Conservation (phyloP, 2,888 invertebrate species). For the Ormia ochracea region DNA sequence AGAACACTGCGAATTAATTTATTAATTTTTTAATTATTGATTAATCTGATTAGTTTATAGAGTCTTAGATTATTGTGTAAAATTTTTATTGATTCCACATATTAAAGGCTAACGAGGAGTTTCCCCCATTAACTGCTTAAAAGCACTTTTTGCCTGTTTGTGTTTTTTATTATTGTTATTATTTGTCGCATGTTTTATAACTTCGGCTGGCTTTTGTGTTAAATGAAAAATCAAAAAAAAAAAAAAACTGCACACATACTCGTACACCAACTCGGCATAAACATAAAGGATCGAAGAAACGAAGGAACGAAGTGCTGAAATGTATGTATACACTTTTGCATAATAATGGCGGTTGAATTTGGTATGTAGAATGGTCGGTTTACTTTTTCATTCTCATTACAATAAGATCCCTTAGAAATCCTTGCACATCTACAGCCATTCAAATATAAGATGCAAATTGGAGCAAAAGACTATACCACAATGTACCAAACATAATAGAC, state of each 20-base stretch:
- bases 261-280: no score
- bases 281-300: neutral
- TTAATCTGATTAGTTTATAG: no score
- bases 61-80: no score
- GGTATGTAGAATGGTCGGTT: neutral
- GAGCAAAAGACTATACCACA: slow-evolving; percentile 1
- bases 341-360: neutral
- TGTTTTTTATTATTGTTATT: neutral
- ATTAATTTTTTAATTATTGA: no score
- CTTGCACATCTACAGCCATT: neutral
- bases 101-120: no score
- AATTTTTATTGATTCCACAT: no score
- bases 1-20: no score
- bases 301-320: neutral
- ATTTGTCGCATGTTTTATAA: slow-evolving; percentile 19
- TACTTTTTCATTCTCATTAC: slow-evolving; percentile 1
- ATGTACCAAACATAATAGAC: no score
- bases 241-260: neutral
- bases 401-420: slow-evolving; percentile 25
- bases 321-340: neutral
- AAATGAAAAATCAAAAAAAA: neutral
- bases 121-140: no score
- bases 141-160: no score
- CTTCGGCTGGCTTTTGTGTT: slow-evolving; percentile 22
- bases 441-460: slow-evolving; percentile 1